Evolutionary conservation across 1,140 invertebrate genomes (phyloP), one percentile per base, ranked within the genome.

Genomic region (Olivierus martensii): DNA sequence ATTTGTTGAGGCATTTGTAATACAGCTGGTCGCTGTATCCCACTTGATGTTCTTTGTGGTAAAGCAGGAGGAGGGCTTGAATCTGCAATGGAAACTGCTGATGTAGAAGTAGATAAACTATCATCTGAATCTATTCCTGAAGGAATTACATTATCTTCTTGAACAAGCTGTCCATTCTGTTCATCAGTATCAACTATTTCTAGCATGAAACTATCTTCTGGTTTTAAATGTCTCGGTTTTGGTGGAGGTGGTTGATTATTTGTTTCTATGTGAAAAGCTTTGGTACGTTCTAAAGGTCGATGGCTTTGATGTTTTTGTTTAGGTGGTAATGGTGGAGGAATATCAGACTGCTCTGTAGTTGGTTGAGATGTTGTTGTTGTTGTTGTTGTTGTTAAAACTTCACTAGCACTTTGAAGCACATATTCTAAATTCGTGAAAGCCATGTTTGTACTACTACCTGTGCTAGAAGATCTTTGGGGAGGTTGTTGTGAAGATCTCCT

Each of bases 121-220:
- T 49, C 50, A 18, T 48, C 46, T 35, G 21, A n/a, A 14, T 52
- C 51, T n/a, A 49, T 12, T 41, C 46, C 47, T 7, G 50, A 41
- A 10, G 51, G 49, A 7, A 37, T 45, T 41, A 47, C 55, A 38
- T 56, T 47, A 28, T 46, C 50, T 37, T 45, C 51, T 42, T 28
- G 12, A 38, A 21, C 46, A 28, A 28, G 28, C 28, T 28, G 28
- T 39, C 42, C 44, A 49, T 53, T 50, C 21, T 51, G 56, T 65
- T 82, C 82, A 63, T 84, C 82, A 18, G 80, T 81, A 61, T 84
- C 82, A 49, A 84, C 81, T 41, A 84, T 76, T 67, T 84, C 82
- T 66, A 84, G 83, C 53, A 76, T 77, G 65, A 84, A 84, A 49
- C 77, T 77, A 64, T 83, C 82, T 70, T 84, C 81, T 3, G 76